A percentile compares a stretch with the other conserved stretches of the same genome.
Evolutionary conservation across 1,140 invertebrate genomes (phyloP).

Genomic region (Chrysoperla carnea): DNA sequence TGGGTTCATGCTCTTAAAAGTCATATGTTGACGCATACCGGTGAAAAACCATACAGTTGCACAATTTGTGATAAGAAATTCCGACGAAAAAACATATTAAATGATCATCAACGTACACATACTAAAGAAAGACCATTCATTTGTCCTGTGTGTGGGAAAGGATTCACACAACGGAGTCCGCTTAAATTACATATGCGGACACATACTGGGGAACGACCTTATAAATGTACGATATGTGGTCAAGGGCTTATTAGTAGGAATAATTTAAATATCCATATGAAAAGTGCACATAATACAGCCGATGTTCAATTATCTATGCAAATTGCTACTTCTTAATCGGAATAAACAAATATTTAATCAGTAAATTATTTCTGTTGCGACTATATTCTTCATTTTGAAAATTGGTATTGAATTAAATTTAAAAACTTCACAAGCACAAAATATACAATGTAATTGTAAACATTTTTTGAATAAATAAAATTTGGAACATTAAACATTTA

Average conservation of each 20-base stretch:
- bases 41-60: no score
- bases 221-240: constrained; percentile 38
- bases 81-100: neutral
- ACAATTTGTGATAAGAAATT: constrained; percentile 36
- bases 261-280: constrained; percentile 12
- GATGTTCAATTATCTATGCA: no score
- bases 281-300: neutral
- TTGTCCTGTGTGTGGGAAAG: constrained; percentile 54
- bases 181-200: constrained; percentile 43
- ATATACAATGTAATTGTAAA: no score
- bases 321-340: neutral
- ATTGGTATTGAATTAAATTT: no score
- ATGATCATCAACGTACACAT: constrained; percentile 49
- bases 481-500: no score
- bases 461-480: no score
- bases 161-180: constrained; percentile 48
- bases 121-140: constrained; percentile 51
- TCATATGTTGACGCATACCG: constrained; percentile 9
- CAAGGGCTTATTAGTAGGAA: constrained; percentile 34
- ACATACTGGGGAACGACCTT: constrained; percentile 38
- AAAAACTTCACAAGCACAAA: no score
- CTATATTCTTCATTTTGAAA: no score
- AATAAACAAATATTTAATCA: constrained; percentile 9
- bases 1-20: constrained; percentile 12
- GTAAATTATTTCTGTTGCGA: no score